phyloP scores from a whole-genome alignment of 2,113 vertebrate genomes.

The Tupaia chinensis region DNA sequence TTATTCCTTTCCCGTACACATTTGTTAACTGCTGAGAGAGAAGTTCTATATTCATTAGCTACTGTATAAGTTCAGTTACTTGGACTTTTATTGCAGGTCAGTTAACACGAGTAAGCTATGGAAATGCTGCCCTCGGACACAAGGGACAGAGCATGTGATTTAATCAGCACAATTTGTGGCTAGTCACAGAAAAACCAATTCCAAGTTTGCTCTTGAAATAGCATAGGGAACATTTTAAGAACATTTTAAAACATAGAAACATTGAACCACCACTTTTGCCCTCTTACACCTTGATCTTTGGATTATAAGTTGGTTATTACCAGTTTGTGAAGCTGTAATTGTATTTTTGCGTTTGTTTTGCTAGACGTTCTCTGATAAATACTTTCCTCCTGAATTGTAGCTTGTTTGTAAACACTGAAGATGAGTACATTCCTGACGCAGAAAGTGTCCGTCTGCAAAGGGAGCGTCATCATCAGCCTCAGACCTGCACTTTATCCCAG shows the following conservation, averaged over 20 bases:
- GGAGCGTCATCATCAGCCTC: constrained; percentile 97
- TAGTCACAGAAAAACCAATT: neutral
- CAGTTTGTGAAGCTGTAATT: neutral
- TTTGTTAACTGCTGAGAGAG: constrained; percentile 15
- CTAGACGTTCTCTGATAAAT: constrained; percentile 6
- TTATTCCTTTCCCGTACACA: constrained; percentile 10
- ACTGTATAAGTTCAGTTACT: neutral
- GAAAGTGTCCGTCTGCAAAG: constrained; percentile 97
- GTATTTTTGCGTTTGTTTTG: neutral
- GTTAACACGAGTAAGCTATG: neutral
- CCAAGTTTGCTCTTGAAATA: neutral
- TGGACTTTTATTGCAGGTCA: constrained; percentile 13
- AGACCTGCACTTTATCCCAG: constrained; percentile 97
- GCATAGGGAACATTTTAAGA: neutral
- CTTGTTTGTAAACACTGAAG: constrained; percentile 96
- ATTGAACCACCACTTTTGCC: neutral
- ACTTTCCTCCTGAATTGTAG: constrained; percentile 83
- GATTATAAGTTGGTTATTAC: neutral
- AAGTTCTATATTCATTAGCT: neutral
- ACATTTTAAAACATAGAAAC: neutral
- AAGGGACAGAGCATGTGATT: neutral
- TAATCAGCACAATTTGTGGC: neutral
- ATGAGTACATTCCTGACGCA: constrained; percentile 97
- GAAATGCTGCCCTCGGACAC: neutral
- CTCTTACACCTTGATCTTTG: neutral